These are phyloP conservation scores for Pectinophora gossypiella DNA, from an alignment of 1,140 invertebrate genomes.

Conservation along the genomic window DNA sequence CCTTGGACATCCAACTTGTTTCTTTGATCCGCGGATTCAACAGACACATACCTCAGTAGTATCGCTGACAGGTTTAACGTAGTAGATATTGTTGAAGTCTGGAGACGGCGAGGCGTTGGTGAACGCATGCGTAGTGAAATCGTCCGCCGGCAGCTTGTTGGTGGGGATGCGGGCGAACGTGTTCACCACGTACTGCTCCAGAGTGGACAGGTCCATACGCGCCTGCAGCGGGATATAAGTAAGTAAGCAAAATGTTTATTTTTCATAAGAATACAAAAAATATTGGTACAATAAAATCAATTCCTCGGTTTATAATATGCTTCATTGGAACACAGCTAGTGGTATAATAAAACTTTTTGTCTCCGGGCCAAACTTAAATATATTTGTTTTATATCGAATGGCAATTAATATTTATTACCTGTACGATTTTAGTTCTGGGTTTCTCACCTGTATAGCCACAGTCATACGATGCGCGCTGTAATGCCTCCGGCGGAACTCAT, in stretches of 20 bases:
- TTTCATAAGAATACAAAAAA: too few species aligned
- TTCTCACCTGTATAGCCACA: constrained; percentile 86
- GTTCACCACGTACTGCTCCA: constrained; percentile 77
- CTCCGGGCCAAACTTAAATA: too few species aligned
- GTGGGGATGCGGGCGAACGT: constrained; percentile 77
- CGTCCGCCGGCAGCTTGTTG: constrained; percentile 77
- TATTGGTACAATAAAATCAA: too few species aligned
- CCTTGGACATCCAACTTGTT: too few species aligned
- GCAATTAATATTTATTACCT: too few species aligned
- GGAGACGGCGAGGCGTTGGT: constrained; percentile 58
- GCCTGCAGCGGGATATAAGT: constrained; percentile 73
- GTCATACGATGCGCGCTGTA: constrained; percentile 95
- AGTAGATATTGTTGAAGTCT: constrained; percentile 84
- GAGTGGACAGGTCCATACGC: constrained; percentile 83
- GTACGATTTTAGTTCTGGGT: too few species aligned
- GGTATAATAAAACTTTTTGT: too few species aligned
- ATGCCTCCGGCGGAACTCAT: constrained; percentile 87
- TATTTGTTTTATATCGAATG: too few species aligned
- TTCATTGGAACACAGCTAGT: too few species aligned
- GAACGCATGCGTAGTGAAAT: constrained; percentile 71
- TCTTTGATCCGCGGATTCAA: too few species aligned
- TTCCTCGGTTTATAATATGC: too few species aligned
- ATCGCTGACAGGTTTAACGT: constrained; percentile 88
- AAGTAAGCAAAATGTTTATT: too few species aligned
- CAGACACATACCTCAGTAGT: constrained; percentile 75